Conservation (phyloP, 2,797 vertebrate genomes). For the Margarornis squamiger region DNA sequence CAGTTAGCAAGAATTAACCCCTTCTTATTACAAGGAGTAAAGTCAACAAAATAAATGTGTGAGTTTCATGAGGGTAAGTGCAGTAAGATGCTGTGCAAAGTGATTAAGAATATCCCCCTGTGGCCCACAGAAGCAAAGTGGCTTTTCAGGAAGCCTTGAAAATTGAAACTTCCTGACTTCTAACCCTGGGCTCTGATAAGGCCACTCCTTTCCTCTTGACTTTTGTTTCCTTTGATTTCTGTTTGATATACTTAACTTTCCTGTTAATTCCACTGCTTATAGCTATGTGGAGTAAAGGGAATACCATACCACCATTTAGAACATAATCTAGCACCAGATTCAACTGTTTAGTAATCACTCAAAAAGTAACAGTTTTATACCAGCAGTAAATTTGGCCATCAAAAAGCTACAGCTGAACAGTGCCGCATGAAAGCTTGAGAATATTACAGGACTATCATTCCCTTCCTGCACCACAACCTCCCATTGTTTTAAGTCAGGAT, state of each 20-base stretch:
- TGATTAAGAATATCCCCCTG: background rate
- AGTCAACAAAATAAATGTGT: background rate
- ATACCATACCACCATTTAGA: background rate
- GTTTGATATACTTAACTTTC: background rate
- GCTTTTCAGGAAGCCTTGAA: background rate
- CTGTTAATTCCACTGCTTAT: background rate
- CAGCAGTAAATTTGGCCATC: background rate
- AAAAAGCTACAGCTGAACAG: background rate
- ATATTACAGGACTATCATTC: background rate
- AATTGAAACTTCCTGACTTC: background rate
- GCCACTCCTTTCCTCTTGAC: slow-evolving; percentile 4
- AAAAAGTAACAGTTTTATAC: background rate
- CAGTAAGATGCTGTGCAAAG: background rate
- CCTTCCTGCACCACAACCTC: background rate
- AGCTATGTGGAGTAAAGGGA: background rate
- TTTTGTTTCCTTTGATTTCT: slow-evolving; percentile 8
- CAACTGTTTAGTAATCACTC: background rate
- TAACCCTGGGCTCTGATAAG: background rate
- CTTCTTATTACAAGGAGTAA: background rate
- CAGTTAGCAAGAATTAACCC: background rate
- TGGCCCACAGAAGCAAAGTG: fast-evolving
- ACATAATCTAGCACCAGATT: background rate
- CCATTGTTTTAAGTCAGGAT: background rate
- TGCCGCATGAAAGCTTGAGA: background rate
- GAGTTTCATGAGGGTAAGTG: background rate